These are phyloP conservation scores for Syrista parreyssii DNA, from an alignment of 2,888 invertebrate species.

Conservation along the genomic window DNA sequence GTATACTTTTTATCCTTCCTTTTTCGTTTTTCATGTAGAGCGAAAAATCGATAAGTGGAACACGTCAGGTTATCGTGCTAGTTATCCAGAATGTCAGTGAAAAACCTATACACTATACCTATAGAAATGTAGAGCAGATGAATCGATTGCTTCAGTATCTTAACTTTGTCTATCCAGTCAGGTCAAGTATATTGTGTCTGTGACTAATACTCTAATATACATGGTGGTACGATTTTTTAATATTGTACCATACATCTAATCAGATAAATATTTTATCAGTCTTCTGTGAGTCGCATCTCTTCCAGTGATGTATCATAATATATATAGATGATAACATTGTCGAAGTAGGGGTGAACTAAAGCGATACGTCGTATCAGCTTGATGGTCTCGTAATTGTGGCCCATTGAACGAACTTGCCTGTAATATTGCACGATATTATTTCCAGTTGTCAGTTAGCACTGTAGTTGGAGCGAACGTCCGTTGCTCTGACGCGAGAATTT, in stretches of 20 bases:
- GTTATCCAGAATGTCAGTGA: background rate
- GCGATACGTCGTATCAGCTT: background rate
- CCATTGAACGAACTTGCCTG: constrained; percentile 2
- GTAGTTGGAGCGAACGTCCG: background rate
- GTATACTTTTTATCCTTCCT: background rate
- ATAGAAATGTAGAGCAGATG: background rate
- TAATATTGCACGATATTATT: background rate
- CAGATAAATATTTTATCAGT: background rate
- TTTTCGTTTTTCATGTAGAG: background rate
- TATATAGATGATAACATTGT: background rate
- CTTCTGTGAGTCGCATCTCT: background rate
- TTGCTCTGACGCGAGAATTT: background rate
- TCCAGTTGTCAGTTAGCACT: background rate
- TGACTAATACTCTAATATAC: background rate
- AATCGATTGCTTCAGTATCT: background rate
- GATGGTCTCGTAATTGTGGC: constrained; percentile 5
- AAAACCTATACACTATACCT: background rate
- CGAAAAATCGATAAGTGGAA: background rate
- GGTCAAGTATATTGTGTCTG: background rate
- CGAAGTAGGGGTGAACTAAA: background rate
- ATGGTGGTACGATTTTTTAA: background rate
- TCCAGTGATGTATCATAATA: background rate
- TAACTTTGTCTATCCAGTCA: background rate
- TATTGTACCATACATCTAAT: background rate
- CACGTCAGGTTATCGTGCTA: background rate